Evolutionary conservation across 2,797 vertebrate genomes (phyloP).

Genomic region (Agapornis canus): DNA sequence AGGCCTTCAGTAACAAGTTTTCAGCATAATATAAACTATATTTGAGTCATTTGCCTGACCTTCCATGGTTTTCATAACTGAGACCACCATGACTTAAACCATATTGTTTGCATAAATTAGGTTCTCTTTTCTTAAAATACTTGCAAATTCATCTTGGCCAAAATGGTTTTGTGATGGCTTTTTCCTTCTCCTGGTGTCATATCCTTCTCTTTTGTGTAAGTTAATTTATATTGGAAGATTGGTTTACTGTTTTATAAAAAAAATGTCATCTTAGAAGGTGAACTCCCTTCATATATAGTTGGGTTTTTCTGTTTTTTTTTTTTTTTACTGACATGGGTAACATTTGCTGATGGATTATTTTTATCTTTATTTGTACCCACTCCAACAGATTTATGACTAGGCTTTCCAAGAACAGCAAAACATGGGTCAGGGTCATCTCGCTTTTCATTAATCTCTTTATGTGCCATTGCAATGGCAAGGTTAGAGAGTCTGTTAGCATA

Average conservation of each 20-base stretch:
- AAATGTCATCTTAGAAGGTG: constrained; percentile 17
- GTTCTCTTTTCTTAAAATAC: constrained; percentile 52
- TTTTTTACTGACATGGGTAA: not conserved
- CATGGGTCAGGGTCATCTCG: constrained; percentile 25
- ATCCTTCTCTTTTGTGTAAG: constrained; percentile 5
- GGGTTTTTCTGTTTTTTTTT: not conserved
- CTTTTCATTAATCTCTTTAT: constrained; percentile 64
- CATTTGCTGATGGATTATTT: constrained; percentile 17
- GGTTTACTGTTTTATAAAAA: constrained; percentile 66
- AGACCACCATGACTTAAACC: constrained; percentile 62
- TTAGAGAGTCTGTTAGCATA: constrained; percentile 58
- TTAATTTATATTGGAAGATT: not conserved
- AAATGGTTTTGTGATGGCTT: not conserved
- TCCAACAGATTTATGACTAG: constrained; percentile 45
- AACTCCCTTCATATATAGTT: constrained; percentile 23
- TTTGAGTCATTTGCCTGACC: constrained; percentile 53
- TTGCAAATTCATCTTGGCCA: constrained; percentile 16
- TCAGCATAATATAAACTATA: constrained; percentile 38
- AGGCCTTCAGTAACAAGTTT: constrained; percentile 41
- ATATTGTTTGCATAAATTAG: constrained; percentile 60
- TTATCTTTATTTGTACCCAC: constrained; percentile 28
- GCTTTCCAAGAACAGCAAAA: constrained; percentile 26
- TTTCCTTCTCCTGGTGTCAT: not conserved
- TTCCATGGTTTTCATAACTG: constrained; percentile 58
- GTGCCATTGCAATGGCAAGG: constrained; percentile 62